Conservation (phyloP, 2,888 invertebrate species). For the Caenorhabditis uteleia region DNA sequence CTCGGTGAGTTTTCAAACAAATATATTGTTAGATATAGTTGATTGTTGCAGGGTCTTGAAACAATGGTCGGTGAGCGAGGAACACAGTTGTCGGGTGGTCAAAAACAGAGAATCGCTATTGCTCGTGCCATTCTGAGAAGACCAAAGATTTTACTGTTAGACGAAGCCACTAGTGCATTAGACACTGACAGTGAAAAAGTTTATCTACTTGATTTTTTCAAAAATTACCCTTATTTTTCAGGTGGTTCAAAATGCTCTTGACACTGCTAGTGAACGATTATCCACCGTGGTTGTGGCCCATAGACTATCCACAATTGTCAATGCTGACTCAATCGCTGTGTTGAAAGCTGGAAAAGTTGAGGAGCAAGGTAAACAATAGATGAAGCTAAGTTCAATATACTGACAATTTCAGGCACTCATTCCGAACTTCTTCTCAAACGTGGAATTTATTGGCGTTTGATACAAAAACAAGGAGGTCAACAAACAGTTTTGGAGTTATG, state of each 20-base stretch:
- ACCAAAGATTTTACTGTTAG: constrained; percentile 39
- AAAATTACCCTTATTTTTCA: constrained; percentile 69
- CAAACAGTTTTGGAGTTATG: too few species aligned
- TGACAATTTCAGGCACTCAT: constrained; percentile 12
- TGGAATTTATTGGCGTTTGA: constrained; percentile 12
- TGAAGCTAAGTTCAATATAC: too few species aligned
- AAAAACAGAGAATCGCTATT: constrained; percentile 72
- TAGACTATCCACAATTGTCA: constrained; percentile 72
- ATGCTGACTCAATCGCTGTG: constrained; percentile 72
- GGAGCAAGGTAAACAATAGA: constrained; percentile 16
- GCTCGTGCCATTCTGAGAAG: constrained; percentile 66
- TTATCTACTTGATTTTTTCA: constrained; percentile 7
- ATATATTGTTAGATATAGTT: too few species aligned
- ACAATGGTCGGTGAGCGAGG: constrained; percentile 71
- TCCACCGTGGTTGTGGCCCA: constrained; percentile 72
- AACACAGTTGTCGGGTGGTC: constrained; percentile 71
- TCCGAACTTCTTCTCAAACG: constrained; percentile 4
- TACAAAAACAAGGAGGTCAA: constrained; percentile 25
- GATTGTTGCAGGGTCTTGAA: constrained; percentile 67
- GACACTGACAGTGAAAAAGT: constrained; percentile 56
- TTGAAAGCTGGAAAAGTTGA: constrained; percentile 68
- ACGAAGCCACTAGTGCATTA: constrained; percentile 49
- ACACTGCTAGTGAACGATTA: constrained; percentile 72
- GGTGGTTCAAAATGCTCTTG: constrained; percentile 75
- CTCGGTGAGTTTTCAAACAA: constrained; percentile 38